Base-by-base conservation (phyloP, 2,797 vertebrate genomes). In the Astyanax mexicanus region DNA sequence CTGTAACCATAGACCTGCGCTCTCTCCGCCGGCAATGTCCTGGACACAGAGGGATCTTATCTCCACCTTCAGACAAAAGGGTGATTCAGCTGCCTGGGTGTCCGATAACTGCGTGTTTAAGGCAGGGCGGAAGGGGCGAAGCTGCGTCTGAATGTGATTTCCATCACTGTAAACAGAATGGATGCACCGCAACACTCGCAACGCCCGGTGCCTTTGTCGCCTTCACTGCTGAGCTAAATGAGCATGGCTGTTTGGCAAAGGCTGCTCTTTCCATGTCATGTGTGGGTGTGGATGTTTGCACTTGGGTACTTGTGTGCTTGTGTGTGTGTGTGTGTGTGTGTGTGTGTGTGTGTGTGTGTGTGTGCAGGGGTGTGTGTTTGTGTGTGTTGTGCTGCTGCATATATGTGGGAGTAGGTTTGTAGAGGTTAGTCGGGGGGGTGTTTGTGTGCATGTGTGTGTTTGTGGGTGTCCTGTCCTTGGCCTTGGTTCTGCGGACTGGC, bases 31-130 rank as follows among this genome's bases (percentile, higher is more conserved):
- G 60, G 66, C 70, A 76, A 42, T 80, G 68, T 69, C 69, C 80
- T 75, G 44, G 58, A 71, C 47, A 79, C 61, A 62, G 35, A 80
- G 72, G 74, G 85, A 88, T 80, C 73, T 69, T 86, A 86, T 86
- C 83, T 85, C 77, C 13, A 79, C 64, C 68, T 75, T 49, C 64
- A 79, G 84, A 88, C 87, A 88, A 89, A 57, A 84, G 69, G 65
- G 78, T 40, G 66, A 35, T 54, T 60, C 61, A 80, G 84, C 80
- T 37, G 81, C 86, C 86, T 79, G 47, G 82, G 82, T 90, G 74
- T 85, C 80, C 74, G 70, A 77, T 82, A 72, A 68, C 76, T 52
- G 58, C 66, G 54, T 25, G 70, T 71, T 79, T 67, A 71, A 77
- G 74, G 79, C 70, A 58, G 66, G 15, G 60, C 23, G 54, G 69